phyloP scores from a whole-genome alignment of 2,113 vertebrate genomes.

The Potamarius usumacintae region DNA sequence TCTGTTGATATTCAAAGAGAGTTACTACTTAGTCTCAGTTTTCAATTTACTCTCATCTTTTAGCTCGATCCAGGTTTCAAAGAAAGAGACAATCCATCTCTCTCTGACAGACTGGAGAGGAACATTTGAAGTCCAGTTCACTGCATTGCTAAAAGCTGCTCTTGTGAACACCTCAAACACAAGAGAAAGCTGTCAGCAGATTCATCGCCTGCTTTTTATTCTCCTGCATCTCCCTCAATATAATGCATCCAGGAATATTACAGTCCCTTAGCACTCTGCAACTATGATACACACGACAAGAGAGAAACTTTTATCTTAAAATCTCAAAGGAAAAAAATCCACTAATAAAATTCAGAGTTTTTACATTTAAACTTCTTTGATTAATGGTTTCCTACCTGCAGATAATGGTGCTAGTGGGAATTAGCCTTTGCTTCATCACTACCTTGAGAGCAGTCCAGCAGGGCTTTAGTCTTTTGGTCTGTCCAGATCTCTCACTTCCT shows the following conservation, averaged over 20 bases:
- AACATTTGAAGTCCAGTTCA: conserved; percentile 2
- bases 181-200: conserved; percentile 30
- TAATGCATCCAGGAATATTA: conserved; percentile 28
- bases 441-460: not conserved
- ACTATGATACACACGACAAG: not conserved
- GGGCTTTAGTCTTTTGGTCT: not conserved
- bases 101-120: conserved; percentile 28
- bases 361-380: not conserved
- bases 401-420: not conserved
- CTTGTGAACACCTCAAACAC: conserved; percentile 11
- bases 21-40: not conserved
- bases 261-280: conserved; percentile 7
- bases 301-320: not conserved
- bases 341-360: not conserved
- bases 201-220: conserved; percentile 23
- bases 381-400: not conserved
- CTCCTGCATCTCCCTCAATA: not conserved
- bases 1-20: not conserved
- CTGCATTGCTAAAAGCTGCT: conserved; percentile 22
- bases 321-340: not conserved
- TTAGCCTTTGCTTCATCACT: not conserved
- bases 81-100: conserved; percentile 7
- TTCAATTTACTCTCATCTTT: conserved; percentile 14
- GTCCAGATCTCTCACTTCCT: not conserved
- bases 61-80: not conserved